Evolutionary conservation across 92 coral and sea anemone genomes (phyloP), one percentile per base, ranked within the genome.

Genomic region (Epizoanthus rinbou): DNA sequence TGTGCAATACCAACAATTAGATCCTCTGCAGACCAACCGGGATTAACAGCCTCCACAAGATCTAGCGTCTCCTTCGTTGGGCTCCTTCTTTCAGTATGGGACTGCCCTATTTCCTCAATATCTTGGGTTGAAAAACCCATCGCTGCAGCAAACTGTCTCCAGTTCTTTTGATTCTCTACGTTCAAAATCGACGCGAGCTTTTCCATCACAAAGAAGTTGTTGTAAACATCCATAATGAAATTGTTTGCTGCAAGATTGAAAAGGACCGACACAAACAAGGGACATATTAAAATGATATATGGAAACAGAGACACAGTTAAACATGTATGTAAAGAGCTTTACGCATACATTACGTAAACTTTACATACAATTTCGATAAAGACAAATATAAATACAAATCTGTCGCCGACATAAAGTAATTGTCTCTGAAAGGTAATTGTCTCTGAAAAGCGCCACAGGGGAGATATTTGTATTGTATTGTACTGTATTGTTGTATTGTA

Each of bases 171-270:
- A 69, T 0, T 18, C 15, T 69, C 74, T 5, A 3, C 54, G 37
- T 69, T 69, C 54, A 69, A 39, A 16, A 69, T 43, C 74, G 54
- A 16, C 23, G 74, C 56, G 1, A 69, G 74, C 50, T 19, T 5
- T n/a, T 39, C 74, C 74, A 69, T 69, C 43, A 69, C 74, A 39
- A n/a, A 39, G 74, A 69, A 69, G 52, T 69, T 22, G 22, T 69
- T 69, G 56, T 17, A 69, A 69, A 69, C 74, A 39, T 69, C 74
- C n/a, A 10, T 5, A 21, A 69, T 39, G n/a, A 19, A 13, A 3
- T 69, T 16, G 9, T n/a, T 8, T 8, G 9, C 74, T 69, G 13
- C 24, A 18, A 64, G 19, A 18, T 19, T 25, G 0, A 41, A 3
- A 41, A 41, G 45, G 45, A 6, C 45, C 5, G 45, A 41, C 45